Conservation (phyloP, 1,140 invertebrate species). For the Caligus rogercresseyi region DNA sequence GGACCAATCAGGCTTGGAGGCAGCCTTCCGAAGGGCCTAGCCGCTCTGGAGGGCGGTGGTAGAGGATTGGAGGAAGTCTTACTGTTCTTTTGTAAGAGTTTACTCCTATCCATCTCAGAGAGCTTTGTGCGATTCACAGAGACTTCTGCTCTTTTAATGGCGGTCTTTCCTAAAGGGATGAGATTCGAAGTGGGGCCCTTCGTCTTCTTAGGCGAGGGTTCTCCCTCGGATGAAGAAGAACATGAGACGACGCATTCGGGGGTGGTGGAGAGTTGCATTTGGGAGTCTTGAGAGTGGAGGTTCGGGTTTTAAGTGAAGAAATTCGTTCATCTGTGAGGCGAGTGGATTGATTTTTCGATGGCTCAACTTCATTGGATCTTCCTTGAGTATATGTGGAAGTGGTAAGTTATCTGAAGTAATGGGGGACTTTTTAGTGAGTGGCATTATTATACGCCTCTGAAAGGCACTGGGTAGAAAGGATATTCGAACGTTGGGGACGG, state of each 20-base stretch:
- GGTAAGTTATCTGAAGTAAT: not conserved
- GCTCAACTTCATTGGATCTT: not conserved
- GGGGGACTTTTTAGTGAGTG: not conserved
- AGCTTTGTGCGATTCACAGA: not conserved
- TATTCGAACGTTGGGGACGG: not conserved
- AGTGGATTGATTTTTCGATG: not conserved
- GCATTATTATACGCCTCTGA: not conserved
- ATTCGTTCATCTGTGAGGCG: not conserved
- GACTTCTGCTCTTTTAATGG: not conserved
- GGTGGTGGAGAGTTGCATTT: no score
- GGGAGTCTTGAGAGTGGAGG: not conserved
- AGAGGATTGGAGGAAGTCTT: no score
- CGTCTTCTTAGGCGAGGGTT: not conserved
- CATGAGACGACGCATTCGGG: no score
- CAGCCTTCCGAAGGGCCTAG: not conserved
- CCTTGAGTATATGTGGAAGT: not conserved
- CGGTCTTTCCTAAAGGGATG: not conserved
- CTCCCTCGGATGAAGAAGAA: not conserved
- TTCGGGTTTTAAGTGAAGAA: not conserved
- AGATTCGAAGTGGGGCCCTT: not conserved
- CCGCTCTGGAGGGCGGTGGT: not conserved
- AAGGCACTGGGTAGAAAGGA: not conserved
- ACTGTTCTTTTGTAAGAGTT: not conserved
- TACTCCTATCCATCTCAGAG: not conserved
- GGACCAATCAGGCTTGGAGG: not conserved